Evolutionary conservation across 2,797 vertebrate genomes (phyloP), one percentile per base, ranked within the genome.

Genomic region (Enteromius radiatus): DNA sequence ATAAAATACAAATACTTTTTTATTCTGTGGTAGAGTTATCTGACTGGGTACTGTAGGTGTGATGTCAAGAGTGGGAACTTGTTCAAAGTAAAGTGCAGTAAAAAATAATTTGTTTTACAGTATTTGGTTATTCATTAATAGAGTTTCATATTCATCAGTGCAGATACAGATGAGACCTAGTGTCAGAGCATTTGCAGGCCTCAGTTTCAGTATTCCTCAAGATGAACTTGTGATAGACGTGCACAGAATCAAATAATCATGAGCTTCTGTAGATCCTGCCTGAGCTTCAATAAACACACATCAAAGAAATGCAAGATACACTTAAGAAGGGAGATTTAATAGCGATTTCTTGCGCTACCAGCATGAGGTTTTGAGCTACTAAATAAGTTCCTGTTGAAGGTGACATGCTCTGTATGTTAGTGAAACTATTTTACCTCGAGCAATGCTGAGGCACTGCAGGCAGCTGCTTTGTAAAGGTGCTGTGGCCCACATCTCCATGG

Each of bases 401-500:
- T 52, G n/a, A 11, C 17, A 12, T 69, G 43, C 56, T 56, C 26
- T 63, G 19, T 69, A 71, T 77, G 36, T 52, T 36, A 76, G 33
- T 47, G 70, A 28, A 38, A 15, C 38, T n/a, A 14, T 65, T 54
- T 79, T 64, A 54, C 45, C 52, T 81, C 63, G 43, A 77, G 52
- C 70, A 64, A 56, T 63, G 65, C 54, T 64, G 54, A 69, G 70
- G 49, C 65, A 36, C 74, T 70, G 78, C 36, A 59, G 14, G 21
- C 47, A 69, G 31, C 54, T 52, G 77, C 52, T 43, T 75, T 77
- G 49, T 61, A 77, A 73, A 71, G 59, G 38, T 38, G 80, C 64
- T 83, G 56, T 78, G 83, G 63, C 84, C 33, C 59, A 23, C 36
- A 84, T 87, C 52, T 85, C 86, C 74, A 86, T 86, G 78, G 86